These are phyloP conservation scores for Balaenoptera acutorostrata DNA, from an alignment of 2,113 vertebrate genomes.

Conservation along the genomic window DNA sequence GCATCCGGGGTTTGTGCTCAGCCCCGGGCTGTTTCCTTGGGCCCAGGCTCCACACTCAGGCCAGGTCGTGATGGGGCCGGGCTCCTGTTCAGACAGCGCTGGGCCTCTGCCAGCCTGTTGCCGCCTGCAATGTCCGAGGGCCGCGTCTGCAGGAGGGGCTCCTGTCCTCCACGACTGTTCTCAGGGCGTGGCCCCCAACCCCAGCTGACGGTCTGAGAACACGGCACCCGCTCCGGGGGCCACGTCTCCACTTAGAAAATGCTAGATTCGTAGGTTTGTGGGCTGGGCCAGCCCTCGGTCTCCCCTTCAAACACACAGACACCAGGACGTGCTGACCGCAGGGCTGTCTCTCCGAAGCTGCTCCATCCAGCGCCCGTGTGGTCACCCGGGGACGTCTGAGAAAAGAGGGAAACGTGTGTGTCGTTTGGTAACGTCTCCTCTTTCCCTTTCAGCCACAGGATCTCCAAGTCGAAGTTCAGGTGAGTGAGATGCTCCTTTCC, in stretches of 20 bases:
- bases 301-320: neutral
- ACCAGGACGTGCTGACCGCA: neutral
- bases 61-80: fast-evolving
- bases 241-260: neutral
- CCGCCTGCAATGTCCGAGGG: neutral
- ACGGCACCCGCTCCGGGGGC: neutral
- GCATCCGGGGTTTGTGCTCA: neutral
- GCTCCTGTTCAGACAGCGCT: neutral
- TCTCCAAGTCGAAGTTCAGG: conserved; percentile 99
- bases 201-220: neutral
- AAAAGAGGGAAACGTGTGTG: neutral
- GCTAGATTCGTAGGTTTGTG: neutral
- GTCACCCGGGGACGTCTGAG: neutral
- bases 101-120: fast-evolving
- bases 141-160: neutral
- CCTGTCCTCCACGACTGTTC: neutral
- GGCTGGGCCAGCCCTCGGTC: neutral
- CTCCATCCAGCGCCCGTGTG: fast-evolving
- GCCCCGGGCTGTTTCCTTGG: neutral
- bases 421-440: conserved; percentile 74
- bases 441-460: conserved; percentile 97
- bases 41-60: neutral
- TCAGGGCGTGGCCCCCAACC: neutral
- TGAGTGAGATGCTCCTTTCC: conserved; percentile 84
- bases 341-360: neutral